Base-by-base conservation (phyloP, 2,888 invertebrate genomes). In the Byasa hedistus region DNA sequence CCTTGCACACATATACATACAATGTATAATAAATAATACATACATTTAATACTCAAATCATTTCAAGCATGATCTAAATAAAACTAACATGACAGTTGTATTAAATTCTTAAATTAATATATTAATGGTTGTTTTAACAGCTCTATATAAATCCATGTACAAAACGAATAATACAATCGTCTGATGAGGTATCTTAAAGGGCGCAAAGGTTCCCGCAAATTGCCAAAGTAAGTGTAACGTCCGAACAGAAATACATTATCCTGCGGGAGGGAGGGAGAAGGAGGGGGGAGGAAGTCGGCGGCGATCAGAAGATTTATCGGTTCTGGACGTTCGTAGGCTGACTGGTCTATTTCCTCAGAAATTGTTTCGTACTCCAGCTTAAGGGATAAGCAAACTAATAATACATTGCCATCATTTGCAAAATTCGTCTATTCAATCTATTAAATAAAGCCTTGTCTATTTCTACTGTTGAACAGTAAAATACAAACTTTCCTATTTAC, bases 201-300 rank as follows among this genome's bases (percentile, higher is more conserved):
- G 89, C 87, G 88, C 90, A 89, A 90, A 91, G 91, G 91, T 89
- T 86, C 81, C 88, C 89, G 85, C 89, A 90, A 91, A 90, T 91
- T 90, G 88, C 88, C 87, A 88, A 91, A 91, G 90, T 90, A 89
- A 89, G 89, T 89, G 88, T 88, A 86, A 84, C 86, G 86, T 87
- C 87, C 88, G 90, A 90, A 91, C 89, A 82, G 87, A 90, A 91
- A 91, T 90, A 91, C 90, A 91, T 91, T 91, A 91, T 89, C 90
- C 75, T 83, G 84, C 80, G 81, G 44, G 15, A 15, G 44, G 44
- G 44, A 2, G 17, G 3, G 44, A 17, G 2, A 17, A 4, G 44
- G 44, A 2, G 44, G 4, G 4, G 44, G 4, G 44, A 17, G 17
- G 44, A 17, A 82, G 86, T 80, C 75, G 74, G 75, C 75, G 77